Evolutionary conservation across 2,888 invertebrate genomes (phyloP), one percentile per base, ranked within the genome.

Genomic region (Fragum fragum): DNA sequence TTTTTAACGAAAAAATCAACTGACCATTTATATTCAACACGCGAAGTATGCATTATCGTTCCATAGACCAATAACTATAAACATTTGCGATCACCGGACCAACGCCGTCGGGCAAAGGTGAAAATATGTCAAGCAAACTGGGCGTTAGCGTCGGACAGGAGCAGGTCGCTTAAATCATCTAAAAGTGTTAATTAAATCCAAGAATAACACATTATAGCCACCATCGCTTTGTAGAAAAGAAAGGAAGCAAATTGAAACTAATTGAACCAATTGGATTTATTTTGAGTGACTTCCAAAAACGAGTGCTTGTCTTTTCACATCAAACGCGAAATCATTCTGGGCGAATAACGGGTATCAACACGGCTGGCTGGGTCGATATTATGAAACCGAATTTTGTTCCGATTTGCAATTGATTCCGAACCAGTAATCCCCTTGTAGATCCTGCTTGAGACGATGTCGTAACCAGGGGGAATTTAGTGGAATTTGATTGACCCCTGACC

Each of bases 401-500:
- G 66, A 39, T 42, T 42, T 32, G 18, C 26, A n/a, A 61, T 61
- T 61, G 61, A 61, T 61, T 61, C 32, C 21, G 14, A 23, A 21
- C 23, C 66, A 36, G 39, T 66, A 66, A 66, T 66, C 66, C 66
- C n/a, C 42, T 42, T 66, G 66, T 66, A 39, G 36, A 9, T 42
- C 66, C 26, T 23, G 32, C 14, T 26, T 42, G 66, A 39, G 42
- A 70, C 75, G 78, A 85, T 81, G 79, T 83, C 70, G 85, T 85
- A 78, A 77, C 82, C 78, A 71, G 39, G 83, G 82, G 63, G 82
- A 81, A 47, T 75, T 78, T 80, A 85, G 76, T 73, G 82, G 80
- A 83, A 85, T 85, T 85, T 85, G 85, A 85, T 85, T 85, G 74
- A 85, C 85, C 85, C 61, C 71, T 77, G 85, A 83, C 85, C 80